Conservation (phyloP, 2,888 invertebrate species). For the Harpagoxenus sublaevis region DNA sequence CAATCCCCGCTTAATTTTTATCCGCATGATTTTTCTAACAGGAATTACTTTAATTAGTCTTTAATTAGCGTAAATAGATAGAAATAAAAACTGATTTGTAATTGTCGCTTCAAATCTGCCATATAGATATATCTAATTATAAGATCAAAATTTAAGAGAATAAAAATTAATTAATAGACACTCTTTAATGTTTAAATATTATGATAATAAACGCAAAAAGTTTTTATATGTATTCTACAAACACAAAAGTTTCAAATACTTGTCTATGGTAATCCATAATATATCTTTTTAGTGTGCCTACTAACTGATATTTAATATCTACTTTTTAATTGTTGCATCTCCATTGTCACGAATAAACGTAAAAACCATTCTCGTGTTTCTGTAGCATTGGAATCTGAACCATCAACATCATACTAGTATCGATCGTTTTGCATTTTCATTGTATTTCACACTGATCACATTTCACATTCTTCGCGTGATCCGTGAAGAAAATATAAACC, state of each 20-base stretch:
- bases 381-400: slow-evolving; percentile 1
- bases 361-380: slow-evolving; percentile 32
- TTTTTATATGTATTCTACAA: not conserved
- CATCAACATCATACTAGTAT: not conserved
- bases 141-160: too few relatives aligned
- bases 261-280: not conserved
- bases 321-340: slow-evolving; percentile 12
- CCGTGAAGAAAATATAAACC: not conserved
- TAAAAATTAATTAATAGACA: too few relatives aligned
- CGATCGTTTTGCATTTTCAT: slow-evolving; percentile 18
- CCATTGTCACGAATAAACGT: slow-evolving; percentile 11
- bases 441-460: not conserved
- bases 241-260: not conserved
- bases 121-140: too few relatives aligned
- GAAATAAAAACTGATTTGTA: too few relatives aligned
- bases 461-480: slow-evolving; percentile 2
- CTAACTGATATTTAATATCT: slow-evolving; percentile 1
- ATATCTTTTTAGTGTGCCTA: not conserved
- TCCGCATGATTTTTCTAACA: too few relatives aligned
- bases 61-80: too few relatives aligned
- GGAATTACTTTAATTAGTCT: too few relatives aligned
- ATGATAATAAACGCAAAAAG: not conserved
- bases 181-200: too few relatives aligned
- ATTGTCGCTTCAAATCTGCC: too few relatives aligned
- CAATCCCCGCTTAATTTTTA: too few relatives aligned